Conservation (phyloP, 2,888 invertebrate genomes). For the Cyaniris semiargus region DNA sequence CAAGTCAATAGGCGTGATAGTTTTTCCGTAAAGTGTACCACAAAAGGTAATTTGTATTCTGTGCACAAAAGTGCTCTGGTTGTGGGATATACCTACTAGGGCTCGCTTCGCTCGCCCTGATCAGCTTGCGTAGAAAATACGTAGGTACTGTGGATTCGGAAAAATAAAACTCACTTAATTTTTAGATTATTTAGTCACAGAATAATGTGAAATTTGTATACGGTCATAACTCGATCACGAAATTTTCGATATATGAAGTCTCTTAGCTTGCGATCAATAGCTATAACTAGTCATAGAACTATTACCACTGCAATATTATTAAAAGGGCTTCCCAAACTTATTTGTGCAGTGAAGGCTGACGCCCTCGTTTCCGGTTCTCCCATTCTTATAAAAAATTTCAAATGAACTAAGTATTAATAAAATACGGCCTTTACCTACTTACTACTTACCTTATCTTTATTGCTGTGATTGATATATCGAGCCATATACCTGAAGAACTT, state of each 20-base stretch:
- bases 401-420: background rate
- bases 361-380: background rate
- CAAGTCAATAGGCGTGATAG: too few species aligned
- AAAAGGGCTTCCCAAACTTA: background rate
- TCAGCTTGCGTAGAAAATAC: background rate
- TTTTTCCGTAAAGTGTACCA: too few species aligned
- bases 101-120: too few species aligned
- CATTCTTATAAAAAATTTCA: background rate
- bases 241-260: background rate
- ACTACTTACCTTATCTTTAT: background rate
- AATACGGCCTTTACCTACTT: background rate
- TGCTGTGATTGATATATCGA: background rate
- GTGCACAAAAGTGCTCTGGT: too few species aligned
- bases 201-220: conserved; percentile 27
- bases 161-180: background rate
- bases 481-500: background rate
- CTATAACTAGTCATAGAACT: conserved; percentile 10
- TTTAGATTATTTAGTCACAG: conserved; percentile 29
- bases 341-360: background rate
- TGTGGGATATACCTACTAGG: too few species aligned
- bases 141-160: background rate
- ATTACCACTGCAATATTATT: background rate
- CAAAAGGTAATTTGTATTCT: too few species aligned
- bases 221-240: conserved; percentile 8
- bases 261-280: conserved; percentile 3